Evolutionary conservation across 2,888 invertebrate species (phyloP), one percentile per base, ranked within the genome.

Genomic region (Drosophila prolongata): DNA sequence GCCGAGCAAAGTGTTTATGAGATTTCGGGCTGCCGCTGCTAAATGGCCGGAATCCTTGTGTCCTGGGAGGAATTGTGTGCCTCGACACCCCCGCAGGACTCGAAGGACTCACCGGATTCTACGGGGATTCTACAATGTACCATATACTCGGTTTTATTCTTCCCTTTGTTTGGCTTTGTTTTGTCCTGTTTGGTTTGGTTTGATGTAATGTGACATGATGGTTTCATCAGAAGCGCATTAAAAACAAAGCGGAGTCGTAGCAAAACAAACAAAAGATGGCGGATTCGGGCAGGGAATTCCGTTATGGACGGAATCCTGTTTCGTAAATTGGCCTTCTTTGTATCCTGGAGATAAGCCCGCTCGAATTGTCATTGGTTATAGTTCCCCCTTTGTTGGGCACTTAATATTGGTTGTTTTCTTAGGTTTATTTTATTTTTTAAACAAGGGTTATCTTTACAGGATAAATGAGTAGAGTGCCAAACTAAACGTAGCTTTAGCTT

Each of bases 171-270:
- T 42, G 40, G 27, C 46, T 50, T 49, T 72, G 38, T 53, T 74
- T 44, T 43, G 67, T 44, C 62, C 64, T 66, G 66, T 78, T 56
- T 77, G 76, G 59, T 73, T 62, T 70, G 76, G 65, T 89, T 80
- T 89, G 82, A 85, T 85, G 89, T 89, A 86, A 86, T 89, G 88
- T 89, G 89, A 86, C 89, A 86, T 86, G 89, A 86, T 86, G 88
- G 80, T 88, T 89, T 87, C 89, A 86, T 86, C 89, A 86, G 89
- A 86, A 89, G 88, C 83, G 78, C 85, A 89, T 86, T 86, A 89
- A 89, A 89, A 87, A 85, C 86, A 87, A 85, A 85, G 79, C 88
- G 77, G 68, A 84, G 68, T 76, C 59, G 64, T 72, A 55, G 56
- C 27, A 34, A 60, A 55, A 58, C 55, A 65, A 86, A 82, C 86